These are phyloP conservation scores for Tortricodes alternella DNA, from an alignment of 2,888 invertebrate species.

Conservation along the genomic window DNA sequence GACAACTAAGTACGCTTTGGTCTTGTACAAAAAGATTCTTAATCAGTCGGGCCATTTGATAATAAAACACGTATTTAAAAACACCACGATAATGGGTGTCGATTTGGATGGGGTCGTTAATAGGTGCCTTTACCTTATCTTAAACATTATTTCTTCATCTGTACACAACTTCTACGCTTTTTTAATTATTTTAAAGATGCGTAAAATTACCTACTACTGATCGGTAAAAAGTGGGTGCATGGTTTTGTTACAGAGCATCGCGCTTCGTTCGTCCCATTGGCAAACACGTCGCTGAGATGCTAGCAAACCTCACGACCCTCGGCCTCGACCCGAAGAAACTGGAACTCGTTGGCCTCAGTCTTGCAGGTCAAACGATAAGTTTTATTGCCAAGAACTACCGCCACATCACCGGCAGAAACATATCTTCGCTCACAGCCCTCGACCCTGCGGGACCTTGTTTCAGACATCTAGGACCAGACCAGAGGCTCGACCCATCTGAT, in stretches of 20 bases:
- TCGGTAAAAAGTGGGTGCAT: too few relatives aligned
- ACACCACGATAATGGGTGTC: too few relatives aligned
- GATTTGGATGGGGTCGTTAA: too few relatives aligned
- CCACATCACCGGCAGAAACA: constrained; percentile 50
- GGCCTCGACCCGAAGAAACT: constrained; percentile 60
- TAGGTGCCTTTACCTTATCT: too few relatives aligned
- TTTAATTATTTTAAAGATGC: too few relatives aligned
- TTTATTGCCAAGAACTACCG: constrained; percentile 61
- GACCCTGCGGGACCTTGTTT: constrained; percentile 70
- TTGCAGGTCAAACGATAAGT: constrained; percentile 63
- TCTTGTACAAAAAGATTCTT: too few relatives aligned
- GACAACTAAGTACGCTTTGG: too few relatives aligned
- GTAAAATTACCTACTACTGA: too few relatives aligned
- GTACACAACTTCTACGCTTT: too few relatives aligned
- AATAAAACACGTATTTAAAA: too few relatives aligned
- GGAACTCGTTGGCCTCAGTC: constrained; percentile 59
- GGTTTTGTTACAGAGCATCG: constrained; percentile 56
- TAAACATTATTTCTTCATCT: too few relatives aligned
- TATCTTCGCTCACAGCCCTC: constrained; percentile 55
- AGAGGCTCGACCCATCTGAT: constrained; percentile 57
- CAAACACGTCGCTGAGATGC: constrained; percentile 57
- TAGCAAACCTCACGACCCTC: constrained; percentile 47
- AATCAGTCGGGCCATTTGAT: too few relatives aligned
- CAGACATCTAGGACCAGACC: constrained; percentile 54
- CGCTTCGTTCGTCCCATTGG: constrained; percentile 54